These are phyloP conservation scores for Quadroppia sp. DNA, from an alignment of 2,888 invertebrate species.

Conservation along the genomic window DNA sequence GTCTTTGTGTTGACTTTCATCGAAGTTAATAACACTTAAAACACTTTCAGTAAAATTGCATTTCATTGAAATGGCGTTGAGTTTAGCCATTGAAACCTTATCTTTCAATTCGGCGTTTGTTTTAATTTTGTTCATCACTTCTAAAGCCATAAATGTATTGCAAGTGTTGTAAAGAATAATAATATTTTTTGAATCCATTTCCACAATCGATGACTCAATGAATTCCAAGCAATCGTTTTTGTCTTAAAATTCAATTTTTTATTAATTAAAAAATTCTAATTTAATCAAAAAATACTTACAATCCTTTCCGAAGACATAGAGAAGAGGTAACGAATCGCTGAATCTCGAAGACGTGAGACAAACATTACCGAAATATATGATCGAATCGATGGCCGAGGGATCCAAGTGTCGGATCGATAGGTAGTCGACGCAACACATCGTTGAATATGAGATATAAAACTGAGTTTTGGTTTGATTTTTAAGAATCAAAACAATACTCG, in stretches of 20 bases:
- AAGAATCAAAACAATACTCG: slow-evolving; percentile 24
- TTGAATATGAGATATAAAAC: slow-evolving; percentile 23
- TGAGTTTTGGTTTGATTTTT: not conserved
- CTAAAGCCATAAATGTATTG: not conserved
- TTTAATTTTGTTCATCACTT: not conserved
- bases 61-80: not conserved
- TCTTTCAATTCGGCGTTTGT: not conserved
- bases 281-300: slow-evolving; percentile 10
- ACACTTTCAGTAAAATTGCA: slow-evolving; percentile 24
- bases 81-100: slow-evolving; percentile 30
- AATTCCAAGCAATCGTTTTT: slow-evolving; percentile 13
- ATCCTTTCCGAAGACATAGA: slow-evolving; percentile 25
- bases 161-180: slow-evolving; percentile 24
- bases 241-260: not conserved
- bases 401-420: slow-evolving; percentile 30
- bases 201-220: not conserved
- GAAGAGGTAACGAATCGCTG: slow-evolving; percentile 21
- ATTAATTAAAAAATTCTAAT: not conserved
- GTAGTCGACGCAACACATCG: slow-evolving; percentile 41
- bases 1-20: not conserved
- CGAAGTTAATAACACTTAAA: not conserved
- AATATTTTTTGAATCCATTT: slow-evolving; percentile 1
- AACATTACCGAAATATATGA: slow-evolving; percentile 41
- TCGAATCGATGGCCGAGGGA: slow-evolving; percentile 20
- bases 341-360: slow-evolving; percentile 38